Base-by-base conservation (phyloP, 1,140 invertebrate genomes). In the Caenorhabditis remanei region DNA sequence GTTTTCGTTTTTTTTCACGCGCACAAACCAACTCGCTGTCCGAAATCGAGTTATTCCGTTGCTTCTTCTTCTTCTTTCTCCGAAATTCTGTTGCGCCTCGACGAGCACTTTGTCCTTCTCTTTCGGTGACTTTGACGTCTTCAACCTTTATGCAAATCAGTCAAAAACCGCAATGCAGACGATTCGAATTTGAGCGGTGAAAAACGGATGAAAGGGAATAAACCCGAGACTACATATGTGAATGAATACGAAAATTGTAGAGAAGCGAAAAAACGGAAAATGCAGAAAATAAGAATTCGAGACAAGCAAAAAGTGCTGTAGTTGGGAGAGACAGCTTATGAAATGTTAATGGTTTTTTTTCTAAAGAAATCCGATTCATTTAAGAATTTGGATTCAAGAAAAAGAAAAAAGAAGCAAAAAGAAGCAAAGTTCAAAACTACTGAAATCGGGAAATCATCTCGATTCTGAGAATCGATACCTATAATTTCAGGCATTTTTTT, bases 1-100 rank as follows among this genome's bases (percentile, higher is more conserved):
- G 71, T 79, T 79, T 79, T 79, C 71, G 71, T 79, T 79, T 50
- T 79, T 79, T 79, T 79, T 79, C n/a, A 41, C 46, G 40, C 71
- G 46, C 71, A 79, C 43, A 79, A 79, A 79, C 71, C 71, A 79
- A 79, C 65, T 71, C 65, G 65, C 65, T 41, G 71, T 53, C 46
- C 43, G 71, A 79, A 79, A 79, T 79, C 71, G 46, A 79, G 71
- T 79, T 79, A 79, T 79, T 79, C 46, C 5, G 19, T 24, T 13
- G n/a, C 46, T 79, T 79, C 46, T 71, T 48, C 67, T 71, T 71
- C 43, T 24, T 53, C 46, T 79, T 79, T 79, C 46, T 79, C 71
- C 71, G 71, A 79, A 79, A 79, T 79, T 79, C 71, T 79, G 9
- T 53, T 16, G n/a, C 71, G 71, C 21, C 71, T 79, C 71, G 71